Evolutionary conservation across 2,113 vertebrate genomes (phyloP).

Genomic region (Sebastes schlegelii): DNA sequence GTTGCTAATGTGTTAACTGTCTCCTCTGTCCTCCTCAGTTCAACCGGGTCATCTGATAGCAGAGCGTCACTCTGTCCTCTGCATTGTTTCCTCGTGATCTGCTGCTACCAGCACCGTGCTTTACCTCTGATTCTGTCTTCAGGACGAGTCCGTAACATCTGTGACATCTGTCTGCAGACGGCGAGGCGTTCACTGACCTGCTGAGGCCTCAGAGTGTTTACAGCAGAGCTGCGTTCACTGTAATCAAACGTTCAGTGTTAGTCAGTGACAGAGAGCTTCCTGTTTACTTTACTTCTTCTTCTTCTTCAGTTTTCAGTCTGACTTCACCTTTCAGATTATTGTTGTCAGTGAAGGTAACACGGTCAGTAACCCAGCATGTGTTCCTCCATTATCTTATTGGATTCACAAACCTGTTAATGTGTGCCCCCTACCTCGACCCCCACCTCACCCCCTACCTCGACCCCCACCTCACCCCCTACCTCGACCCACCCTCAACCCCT

Average conservation of each 20-base stretch:
- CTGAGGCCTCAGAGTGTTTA: constrained; percentile 34
- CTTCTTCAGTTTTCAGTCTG: not conserved
- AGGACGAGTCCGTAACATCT: not conserved
- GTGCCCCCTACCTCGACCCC: not conserved
- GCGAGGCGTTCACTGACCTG: constrained; percentile 26
- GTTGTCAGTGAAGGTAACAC: constrained; percentile 9
- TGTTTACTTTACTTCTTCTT: constrained; percentile 50
- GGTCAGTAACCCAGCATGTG: not conserved
- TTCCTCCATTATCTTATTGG: not conserved
- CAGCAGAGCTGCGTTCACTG: constrained; percentile 8
- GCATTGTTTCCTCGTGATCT: too few relatives aligned
- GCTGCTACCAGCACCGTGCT: too few relatives aligned
- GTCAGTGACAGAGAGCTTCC: constrained; percentile 38
- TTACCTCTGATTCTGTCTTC: too few relatives aligned
- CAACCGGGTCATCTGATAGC: too few relatives aligned
- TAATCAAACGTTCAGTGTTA: constrained; percentile 26
- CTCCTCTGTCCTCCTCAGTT: too few relatives aligned
- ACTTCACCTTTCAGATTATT: not conserved
- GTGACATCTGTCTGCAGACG: too few relatives aligned
- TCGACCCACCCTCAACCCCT: too few relatives aligned
- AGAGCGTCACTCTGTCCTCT: too few relatives aligned
- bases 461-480: too few relatives aligned
- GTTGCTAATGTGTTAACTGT: too few relatives aligned
- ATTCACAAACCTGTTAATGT: not conserved
- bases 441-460: too few relatives aligned